These are phyloP conservation scores for Philotrypesis tridentata DNA, from an alignment of 1,140 invertebrate species.

Conservation along the genomic window DNA sequence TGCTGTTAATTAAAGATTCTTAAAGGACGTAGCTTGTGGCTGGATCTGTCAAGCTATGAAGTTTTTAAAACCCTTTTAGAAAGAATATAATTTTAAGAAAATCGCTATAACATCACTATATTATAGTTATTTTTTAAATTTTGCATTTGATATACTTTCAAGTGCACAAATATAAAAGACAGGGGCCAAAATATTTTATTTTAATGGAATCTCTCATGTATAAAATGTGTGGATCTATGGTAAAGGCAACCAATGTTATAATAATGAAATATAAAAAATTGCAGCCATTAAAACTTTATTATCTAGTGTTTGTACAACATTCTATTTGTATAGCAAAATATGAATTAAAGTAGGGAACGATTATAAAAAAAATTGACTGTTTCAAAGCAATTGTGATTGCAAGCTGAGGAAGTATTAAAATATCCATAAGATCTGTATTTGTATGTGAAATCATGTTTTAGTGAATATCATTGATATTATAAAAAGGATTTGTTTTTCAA, in stretches of 20 bases:
- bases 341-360: slow-evolving; percentile 17
- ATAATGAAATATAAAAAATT: slow-evolving; percentile 17
- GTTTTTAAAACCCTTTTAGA: slow-evolving; percentile 36
- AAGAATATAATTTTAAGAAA: slow-evolving; percentile 25
- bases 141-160: slow-evolving; percentile 23
- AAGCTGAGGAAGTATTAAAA: slow-evolving; percentile 24
- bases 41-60: slow-evolving; percentile 23
- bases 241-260: slow-evolving; percentile 1
- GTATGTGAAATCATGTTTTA: slow-evolving; percentile 30
- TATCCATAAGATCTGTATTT: slow-evolving; percentile 27
- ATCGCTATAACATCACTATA: slow-evolving; percentile 30
- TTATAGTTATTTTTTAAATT: slow-evolving; percentile 16
- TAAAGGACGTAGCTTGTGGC: slow-evolving; percentile 40
- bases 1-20: slow-evolving; percentile 55
- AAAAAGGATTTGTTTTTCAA: slow-evolving; percentile 14
- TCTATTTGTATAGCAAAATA: not conserved
- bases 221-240: slow-evolving; percentile 17
- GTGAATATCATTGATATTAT: slow-evolving; percentile 14
- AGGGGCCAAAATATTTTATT: slow-evolving; percentile 43
- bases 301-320: slow-evolving; percentile 28
- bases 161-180: slow-evolving; percentile 19
- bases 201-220: slow-evolving; percentile 30
- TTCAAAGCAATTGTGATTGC: slow-evolving; percentile 2
- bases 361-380: not conserved
- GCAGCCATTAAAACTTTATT: slow-evolving; percentile 28